Base-by-base conservation (phyloP, 2,888 invertebrate genomes). In the Dendrolimus houi region DNA sequence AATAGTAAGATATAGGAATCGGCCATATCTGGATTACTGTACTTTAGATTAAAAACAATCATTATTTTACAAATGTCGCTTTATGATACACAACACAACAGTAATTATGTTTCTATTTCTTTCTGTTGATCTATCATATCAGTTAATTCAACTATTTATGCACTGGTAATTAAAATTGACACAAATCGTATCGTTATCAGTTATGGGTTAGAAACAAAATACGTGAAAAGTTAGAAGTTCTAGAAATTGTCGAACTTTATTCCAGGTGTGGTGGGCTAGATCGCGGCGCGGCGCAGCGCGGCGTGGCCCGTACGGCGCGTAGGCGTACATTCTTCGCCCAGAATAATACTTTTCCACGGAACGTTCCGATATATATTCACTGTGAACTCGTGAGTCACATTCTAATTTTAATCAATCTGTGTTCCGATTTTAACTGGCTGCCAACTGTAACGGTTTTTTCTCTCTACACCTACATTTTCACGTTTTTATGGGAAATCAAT, bases 341-440 rank as follows among this genome's bases (percentile, higher is more conserved):
- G 76, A 84, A 83, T 86, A 86, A 83, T 81, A 82, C 80, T 78
- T 82, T 78, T 81, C 75, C 75, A 74, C 68, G 69, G 70, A 71
- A 68, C 71, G 75, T 81, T 84, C 81, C 77, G 71, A 82, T 82
- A 77, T 82, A 77, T 77, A 79, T 84, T 79, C 77, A 74, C 74
- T 74, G 73, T 74, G 71, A 76, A 78, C 71, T 71, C 64, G 60
- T 86, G 87, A 89, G 76, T 87, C 88, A 89, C 72, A 64, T 67
- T 83, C 86, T 89, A 88, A 83, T 76, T 79, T 78, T 88, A 88
- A 56, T 66, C 68, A 81, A 77, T 79, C 77, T 75, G 74, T 80
- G 80, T 69, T 81, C 84, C 73, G 81, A 74, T 82, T 85, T 73
- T 66, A 69, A 72, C 64, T 65, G 62, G 64, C 62, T 69, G 63